A percentile compares a stretch with the other conserved stretches of the same genome.
phyloP scores from a whole-genome alignment of 2,113 vertebrate genomes.

The Dolichallabes microphthalmus region DNA sequence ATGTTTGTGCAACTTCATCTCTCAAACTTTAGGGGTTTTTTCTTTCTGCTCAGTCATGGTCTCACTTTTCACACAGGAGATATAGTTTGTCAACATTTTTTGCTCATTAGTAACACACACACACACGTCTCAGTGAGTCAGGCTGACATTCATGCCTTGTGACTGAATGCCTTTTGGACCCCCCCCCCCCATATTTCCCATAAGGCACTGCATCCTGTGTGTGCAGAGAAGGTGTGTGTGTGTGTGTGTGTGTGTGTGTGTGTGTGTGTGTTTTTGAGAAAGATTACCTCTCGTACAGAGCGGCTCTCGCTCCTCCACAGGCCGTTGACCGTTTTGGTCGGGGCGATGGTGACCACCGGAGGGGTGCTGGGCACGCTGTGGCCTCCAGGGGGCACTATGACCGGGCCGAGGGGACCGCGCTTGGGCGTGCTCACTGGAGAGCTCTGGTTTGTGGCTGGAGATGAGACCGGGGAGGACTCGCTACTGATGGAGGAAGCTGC shows the following conservation, averaged over 20 bases:
- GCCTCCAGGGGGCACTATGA: slow-evolving; percentile 86
- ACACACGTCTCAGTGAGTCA: neutral
- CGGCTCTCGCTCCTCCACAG: slow-evolving; percentile 94
- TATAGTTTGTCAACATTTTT: neutral
- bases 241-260: neutral
- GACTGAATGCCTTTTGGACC: no score
- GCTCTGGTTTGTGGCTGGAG: slow-evolving; percentile 96
- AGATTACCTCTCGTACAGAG: slow-evolving; percentile 75
- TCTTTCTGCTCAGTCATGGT: neutral
- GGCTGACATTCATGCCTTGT: no score
- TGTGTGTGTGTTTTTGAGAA: neutral
- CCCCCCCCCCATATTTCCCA: neutral
- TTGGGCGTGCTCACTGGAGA: slow-evolving; percentile 96
- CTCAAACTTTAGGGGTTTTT: neutral
- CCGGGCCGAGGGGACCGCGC: slow-evolving; percentile 90
- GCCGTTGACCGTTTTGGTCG: slow-evolving; percentile 96
- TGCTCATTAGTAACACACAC: neutral
- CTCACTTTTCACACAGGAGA: neutral
- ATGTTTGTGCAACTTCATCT: neutral
- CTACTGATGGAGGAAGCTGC: slow-evolving; percentile 96
- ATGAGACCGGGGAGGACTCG: slow-evolving; percentile 94
- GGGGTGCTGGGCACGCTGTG: slow-evolving; percentile 96
- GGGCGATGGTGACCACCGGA: slow-evolving; percentile 96
- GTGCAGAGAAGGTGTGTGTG: neutral
- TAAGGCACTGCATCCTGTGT: neutral